Percentiles rank a stretch among this genome's conserved stretches.
phyloP scores from a whole-genome alignment of 2,797 vertebrate genomes.

The Microchirus variegatus region DNA sequence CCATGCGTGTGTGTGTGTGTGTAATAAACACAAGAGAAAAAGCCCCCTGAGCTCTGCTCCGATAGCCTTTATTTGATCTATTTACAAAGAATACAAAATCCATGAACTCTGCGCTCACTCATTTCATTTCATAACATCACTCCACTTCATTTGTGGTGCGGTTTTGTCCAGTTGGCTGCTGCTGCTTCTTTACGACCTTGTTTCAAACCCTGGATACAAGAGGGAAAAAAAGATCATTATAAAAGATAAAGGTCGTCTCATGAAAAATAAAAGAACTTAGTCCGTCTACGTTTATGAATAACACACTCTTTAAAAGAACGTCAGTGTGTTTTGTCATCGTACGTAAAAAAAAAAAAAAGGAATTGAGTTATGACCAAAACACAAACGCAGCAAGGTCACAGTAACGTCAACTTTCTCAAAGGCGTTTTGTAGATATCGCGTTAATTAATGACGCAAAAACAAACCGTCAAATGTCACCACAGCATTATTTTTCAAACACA shows the following conservation, averaged over 20 bases:
- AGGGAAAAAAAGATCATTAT: not conserved
- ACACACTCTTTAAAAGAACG: too few relatives aligned
- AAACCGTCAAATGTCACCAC: too few relatives aligned
- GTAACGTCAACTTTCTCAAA: too few relatives aligned
- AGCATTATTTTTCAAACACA: too few relatives aligned
- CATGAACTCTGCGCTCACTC: slow-evolving; percentile 16
- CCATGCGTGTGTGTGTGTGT: not conserved
- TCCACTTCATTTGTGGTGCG: slow-evolving; percentile 76
- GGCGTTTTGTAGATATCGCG: too few relatives aligned
- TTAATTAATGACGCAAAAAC: too few relatives aligned
- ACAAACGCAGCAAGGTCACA: too few relatives aligned
- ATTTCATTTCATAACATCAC: slow-evolving; percentile 17
- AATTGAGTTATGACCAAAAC: not conserved
- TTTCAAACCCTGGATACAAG: slow-evolving; percentile 78
- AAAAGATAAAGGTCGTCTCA: too few relatives aligned
- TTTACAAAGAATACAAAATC: slow-evolving; percentile 84
- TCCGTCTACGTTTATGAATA: not conserved
- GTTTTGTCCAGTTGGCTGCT: slow-evolving; percentile 71
- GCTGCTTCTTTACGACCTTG: slow-evolving; percentile 80
- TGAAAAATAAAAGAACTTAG: too few relatives aligned
- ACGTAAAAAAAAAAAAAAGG: not conserved
- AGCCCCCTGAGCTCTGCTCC: slow-evolving; percentile 18
- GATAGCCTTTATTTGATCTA: slow-evolving; percentile 75
- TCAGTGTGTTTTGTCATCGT: not conserved
- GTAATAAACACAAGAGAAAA: slow-evolving; percentile 1